These are phyloP conservation scores for Orthosia gothica DNA, from an alignment of 2,888 invertebrate genomes.

Conservation along the genomic window DNA sequence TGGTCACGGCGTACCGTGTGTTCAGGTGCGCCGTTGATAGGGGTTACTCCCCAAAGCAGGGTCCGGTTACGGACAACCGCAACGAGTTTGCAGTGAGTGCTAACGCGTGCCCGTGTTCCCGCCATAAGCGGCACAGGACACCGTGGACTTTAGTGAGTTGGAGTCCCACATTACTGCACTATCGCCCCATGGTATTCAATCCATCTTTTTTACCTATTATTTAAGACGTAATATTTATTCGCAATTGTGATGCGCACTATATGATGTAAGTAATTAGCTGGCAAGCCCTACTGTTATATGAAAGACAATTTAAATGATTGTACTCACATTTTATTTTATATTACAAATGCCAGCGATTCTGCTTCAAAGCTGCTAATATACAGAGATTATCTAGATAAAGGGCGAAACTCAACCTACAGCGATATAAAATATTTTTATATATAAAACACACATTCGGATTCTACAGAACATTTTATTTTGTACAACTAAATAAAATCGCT, in stretches of 20 bases:
- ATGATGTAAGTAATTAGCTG: constrained; percentile 5
- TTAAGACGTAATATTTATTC: constrained; percentile 26
- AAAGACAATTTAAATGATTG: constrained; percentile 5
- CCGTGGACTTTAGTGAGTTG: too few relatives aligned
- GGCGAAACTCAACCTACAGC: constrained; percentile 6
- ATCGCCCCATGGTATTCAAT: too few relatives aligned
- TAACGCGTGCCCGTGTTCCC: too few relatives aligned
- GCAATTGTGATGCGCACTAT: neutral
- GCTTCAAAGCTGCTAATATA: constrained; percentile 15
- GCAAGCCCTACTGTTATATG: constrained; percentile 7
- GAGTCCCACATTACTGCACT: too few relatives aligned
- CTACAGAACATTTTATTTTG: constrained; percentile 10
- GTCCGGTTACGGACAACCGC: too few relatives aligned
- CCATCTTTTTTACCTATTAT: constrained; percentile 29
- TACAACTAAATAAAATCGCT: constrained; percentile 35
- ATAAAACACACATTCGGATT: constrained; percentile 5
- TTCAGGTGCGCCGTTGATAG: too few relatives aligned
- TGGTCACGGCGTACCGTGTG: too few relatives aligned
- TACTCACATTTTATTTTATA: neutral
- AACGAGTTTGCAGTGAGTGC: too few relatives aligned
- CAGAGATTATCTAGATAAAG: constrained; percentile 17
- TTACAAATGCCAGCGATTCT: constrained; percentile 6
- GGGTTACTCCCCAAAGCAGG: too few relatives aligned
- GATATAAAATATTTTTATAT: constrained; percentile 18
- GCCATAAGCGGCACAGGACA: too few relatives aligned